Conservation (phyloP, 2,113 vertebrate species). For the Danionella cerebrum region DNA sequence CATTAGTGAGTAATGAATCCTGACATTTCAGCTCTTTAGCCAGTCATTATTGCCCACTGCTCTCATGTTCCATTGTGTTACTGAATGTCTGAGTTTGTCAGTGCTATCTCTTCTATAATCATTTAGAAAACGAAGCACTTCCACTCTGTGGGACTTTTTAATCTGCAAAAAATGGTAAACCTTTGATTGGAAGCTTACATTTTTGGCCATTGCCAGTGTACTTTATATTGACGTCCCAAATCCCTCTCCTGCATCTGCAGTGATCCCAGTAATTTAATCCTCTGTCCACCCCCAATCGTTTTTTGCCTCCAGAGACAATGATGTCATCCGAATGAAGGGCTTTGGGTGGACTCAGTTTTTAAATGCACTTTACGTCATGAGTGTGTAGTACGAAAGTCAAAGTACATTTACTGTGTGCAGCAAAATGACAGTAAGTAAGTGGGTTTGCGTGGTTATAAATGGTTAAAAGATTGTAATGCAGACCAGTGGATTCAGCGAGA, state of each 20-base stretch:
- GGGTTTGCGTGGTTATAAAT: too few relatives aligned
- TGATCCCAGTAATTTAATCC: not conserved
- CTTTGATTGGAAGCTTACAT: not conserved
- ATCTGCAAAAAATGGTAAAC: not conserved
- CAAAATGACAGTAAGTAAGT: too few relatives aligned
- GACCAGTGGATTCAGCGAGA: too few relatives aligned
- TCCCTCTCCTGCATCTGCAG: not conserved
- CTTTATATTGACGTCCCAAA: not conserved
- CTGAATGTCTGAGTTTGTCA: not conserved
- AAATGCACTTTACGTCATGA: too few relatives aligned
- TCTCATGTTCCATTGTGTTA: not conserved
- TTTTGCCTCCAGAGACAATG: not conserved
- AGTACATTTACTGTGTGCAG: too few relatives aligned
- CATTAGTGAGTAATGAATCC: slow-evolving; percentile 2
- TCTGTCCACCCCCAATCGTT: not conserved
- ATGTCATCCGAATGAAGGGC: not conserved
- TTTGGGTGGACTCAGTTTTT: not conserved
- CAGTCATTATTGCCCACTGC: not conserved
- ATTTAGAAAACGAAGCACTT: too few relatives aligned
- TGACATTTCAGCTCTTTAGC: not conserved
- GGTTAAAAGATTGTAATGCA: too few relatives aligned
- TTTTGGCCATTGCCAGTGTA: not conserved
- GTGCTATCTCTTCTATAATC: not conserved
- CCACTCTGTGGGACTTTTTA: not conserved
- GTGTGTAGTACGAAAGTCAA: too few relatives aligned